These are phyloP conservation scores for Penaeus vannamei DNA, from an alignment of 1,140 invertebrate genomes.

Conservation along the genomic window DNA sequence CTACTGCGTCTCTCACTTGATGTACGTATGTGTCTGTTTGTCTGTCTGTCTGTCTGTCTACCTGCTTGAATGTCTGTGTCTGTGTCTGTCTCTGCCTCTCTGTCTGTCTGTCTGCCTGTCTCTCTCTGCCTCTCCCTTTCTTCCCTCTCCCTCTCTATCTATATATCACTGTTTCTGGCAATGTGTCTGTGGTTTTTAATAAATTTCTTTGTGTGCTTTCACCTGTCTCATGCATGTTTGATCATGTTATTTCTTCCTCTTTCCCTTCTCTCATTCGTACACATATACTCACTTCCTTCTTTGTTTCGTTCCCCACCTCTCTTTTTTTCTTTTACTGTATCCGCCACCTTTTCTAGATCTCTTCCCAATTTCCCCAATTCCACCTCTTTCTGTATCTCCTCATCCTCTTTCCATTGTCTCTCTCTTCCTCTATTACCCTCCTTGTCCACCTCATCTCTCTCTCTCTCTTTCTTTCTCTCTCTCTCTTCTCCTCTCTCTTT, in stretches of 20 bases:
- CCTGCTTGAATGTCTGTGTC: no score
- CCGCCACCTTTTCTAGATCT: neutral
- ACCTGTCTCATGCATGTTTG: neutral
- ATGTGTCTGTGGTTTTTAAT: neutral
- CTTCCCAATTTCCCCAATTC: neutral
- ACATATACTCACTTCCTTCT: no score
- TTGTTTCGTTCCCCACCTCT: neutral
- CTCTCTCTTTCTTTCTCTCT: conserved; percentile 29
- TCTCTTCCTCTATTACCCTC: no score
- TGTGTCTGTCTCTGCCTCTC: conserved; percentile 13
- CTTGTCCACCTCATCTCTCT: neutral
- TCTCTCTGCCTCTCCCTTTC: conserved; percentile 31
- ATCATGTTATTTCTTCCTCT: neutral
- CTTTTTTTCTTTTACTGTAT: neutral
- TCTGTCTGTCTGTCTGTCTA: no score
- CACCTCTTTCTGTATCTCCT: neutral
- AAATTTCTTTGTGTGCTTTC: neutral
- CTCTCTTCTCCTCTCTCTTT: conserved; percentile 29
- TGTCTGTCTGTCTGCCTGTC: neutral
- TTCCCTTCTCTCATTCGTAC: neutral
- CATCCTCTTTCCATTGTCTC: neutral
- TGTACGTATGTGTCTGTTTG: no score
- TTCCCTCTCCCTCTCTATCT: conserved; percentile 3
- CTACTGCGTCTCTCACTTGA: no score
- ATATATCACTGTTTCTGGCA: neutral